A percentile compares a stretch with the other conserved stretches of the same genome.
Evolutionary conservation across 2,797 vertebrate genomes (phyloP).

Genomic region (Gallirallus australis): DNA sequence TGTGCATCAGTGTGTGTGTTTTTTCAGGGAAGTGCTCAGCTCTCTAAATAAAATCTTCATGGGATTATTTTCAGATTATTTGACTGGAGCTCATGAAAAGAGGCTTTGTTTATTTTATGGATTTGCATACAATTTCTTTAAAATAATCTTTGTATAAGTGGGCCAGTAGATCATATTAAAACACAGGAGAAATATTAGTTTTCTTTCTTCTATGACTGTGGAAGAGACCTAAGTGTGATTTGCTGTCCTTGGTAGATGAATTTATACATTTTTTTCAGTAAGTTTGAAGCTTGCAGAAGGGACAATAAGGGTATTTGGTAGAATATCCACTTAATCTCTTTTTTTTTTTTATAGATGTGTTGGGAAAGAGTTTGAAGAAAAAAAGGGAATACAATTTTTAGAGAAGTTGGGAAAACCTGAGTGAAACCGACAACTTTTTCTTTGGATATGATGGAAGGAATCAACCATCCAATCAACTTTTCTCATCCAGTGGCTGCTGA

Average conservation of each 20-base stretch:
- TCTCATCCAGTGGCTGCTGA: not conserved
- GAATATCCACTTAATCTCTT: not conserved
- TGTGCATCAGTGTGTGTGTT: not conserved
- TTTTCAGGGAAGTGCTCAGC: not conserved
- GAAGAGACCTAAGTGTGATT: not conserved
- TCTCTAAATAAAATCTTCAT: conserved; percentile 46
- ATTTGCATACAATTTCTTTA: conserved; percentile 56
- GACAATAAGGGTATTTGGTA: not conserved
- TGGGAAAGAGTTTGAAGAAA: not conserved
- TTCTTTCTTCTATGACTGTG: not conserved
- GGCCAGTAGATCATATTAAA: conserved; percentile 14
- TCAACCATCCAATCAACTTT: not conserved
- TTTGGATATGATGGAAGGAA: not conserved
- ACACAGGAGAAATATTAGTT: conserved; percentile 22
- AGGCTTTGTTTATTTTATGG: conserved; percentile 59
- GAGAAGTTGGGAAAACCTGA: not conserved
- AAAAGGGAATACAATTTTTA: not conserved
- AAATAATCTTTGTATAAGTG: conserved; percentile 54
- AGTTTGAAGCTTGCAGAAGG: not conserved
- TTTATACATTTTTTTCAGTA: not conserved
- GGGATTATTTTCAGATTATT: conserved; percentile 66
- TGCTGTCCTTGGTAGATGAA: not conserved
- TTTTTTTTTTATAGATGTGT: not conserved
- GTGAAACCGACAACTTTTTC: not conserved
- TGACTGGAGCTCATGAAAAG: conserved; percentile 48